Conservation (phyloP, 2,113 vertebrate species). For the Podocnemis expansa region DNA sequence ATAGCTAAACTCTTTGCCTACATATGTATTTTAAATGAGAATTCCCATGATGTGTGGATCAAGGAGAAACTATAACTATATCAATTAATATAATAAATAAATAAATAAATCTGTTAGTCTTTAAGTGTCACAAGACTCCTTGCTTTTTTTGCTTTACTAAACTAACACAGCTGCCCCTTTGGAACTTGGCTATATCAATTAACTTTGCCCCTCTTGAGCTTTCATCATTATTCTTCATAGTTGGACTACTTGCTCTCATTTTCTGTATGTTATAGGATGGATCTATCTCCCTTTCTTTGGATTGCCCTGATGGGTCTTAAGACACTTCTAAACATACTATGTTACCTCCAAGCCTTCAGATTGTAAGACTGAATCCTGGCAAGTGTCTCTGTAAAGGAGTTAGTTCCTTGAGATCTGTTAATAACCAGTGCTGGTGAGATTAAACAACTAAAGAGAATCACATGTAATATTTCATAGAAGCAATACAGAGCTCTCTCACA, state of each 20-base stretch:
- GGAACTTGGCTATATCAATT: too few relatives aligned
- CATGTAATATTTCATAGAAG: neutral
- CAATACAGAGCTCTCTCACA: neutral
- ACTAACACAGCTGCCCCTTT: too few relatives aligned
- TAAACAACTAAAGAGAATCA: neutral
- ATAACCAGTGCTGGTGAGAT: neutral
- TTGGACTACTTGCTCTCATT: neutral
- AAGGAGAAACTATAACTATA: neutral
- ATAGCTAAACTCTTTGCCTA: neutral
- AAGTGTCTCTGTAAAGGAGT: neutral
- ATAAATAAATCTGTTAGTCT: too few relatives aligned
- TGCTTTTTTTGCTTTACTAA: too few relatives aligned
- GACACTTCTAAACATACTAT: neutral
- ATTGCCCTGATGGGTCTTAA: neutral
- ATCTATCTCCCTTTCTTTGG: neutral
- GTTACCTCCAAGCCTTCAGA: neutral
- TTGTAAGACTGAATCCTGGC: neutral
- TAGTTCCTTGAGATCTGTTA: neutral
- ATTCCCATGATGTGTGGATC: neutral
- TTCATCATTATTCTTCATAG: neutral
- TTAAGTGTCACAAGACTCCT: too few relatives aligned
- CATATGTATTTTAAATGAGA: neutral
- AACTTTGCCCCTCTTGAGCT: neutral
- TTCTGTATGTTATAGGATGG: neutral
- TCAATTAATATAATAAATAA: too few relatives aligned